phyloP scores from a whole-genome alignment of 2,888 invertebrate species.

The Andrena minutula region DNA sequence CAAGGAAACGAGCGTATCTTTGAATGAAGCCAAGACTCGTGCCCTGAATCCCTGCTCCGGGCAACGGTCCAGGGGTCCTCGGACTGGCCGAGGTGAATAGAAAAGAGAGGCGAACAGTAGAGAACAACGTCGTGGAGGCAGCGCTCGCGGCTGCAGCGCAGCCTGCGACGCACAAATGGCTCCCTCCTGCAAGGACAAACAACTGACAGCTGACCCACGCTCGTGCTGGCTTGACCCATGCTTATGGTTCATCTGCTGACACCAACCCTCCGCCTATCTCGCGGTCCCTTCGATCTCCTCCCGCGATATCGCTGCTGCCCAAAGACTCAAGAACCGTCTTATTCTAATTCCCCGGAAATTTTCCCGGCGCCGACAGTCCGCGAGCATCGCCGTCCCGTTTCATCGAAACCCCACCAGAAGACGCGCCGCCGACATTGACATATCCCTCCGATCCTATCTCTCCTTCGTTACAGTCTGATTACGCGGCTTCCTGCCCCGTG shows the following conservation, averaged over 20 bases:
- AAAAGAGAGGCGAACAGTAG: conserved; percentile 65
- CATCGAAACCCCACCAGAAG: no score
- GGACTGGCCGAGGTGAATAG: conserved; percentile 59
- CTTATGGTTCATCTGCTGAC: conserved; percentile 84
- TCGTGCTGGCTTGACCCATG: conserved; percentile 83
- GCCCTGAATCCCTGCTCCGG: conserved; percentile 45
- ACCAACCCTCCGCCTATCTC: conserved; percentile 69
- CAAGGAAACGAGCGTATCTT: conserved; percentile 9
- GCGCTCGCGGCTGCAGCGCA: conserved; percentile 74
- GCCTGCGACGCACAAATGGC: conserved; percentile 78
- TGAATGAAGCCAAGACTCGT: conserved; percentile 46
- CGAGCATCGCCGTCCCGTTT: no score
- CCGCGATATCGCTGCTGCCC: background rate
- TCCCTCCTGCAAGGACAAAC: conserved; percentile 80
- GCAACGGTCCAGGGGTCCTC: conserved; percentile 71
- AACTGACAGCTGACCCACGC: conserved; percentile 84
- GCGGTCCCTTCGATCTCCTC: background rate
- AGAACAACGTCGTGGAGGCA: conserved; percentile 64
- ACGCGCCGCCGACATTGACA: no score
- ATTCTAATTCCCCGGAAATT: no score
- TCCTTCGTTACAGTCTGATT: no score
- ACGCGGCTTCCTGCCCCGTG: no score
- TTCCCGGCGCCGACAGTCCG: no score
- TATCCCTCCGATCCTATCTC: no score
- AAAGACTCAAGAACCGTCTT: no score